phyloP scores from a whole-genome alignment of 1,140 invertebrate genomes.

The Diabrotica undecimpunctata region DNA sequence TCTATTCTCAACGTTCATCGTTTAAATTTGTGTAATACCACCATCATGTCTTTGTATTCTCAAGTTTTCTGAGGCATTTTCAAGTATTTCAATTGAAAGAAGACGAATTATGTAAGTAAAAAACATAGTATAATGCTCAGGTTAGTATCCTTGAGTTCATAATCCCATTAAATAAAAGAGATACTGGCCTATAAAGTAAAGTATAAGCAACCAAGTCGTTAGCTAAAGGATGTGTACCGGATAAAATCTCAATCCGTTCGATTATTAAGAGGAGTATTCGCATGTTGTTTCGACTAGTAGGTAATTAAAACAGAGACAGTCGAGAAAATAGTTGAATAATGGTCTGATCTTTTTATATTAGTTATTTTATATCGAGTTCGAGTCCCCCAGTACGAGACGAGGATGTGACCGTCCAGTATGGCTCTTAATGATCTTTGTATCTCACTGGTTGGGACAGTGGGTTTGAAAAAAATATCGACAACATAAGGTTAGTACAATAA shows the following conservation, averaged over 20 bases:
- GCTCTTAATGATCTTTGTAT: slow-evolving; percentile 14
- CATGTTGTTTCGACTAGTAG: slow-evolving; percentile 20
- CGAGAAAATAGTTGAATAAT: slow-evolving; percentile 26
- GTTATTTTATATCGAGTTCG: slow-evolving; percentile 15
- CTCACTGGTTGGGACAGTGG: slow-evolving; percentile 5
- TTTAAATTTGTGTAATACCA: too few relatives aligned
- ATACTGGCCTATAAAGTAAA: background rate
- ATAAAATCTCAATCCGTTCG: slow-evolving; percentile 19
- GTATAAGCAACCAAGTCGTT: background rate
- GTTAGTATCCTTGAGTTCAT: too few relatives aligned
- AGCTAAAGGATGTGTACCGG: background rate
- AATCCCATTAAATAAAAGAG: too few relatives aligned
- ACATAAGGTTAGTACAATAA: too few relatives aligned
- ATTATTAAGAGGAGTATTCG: slow-evolving; percentile 18
- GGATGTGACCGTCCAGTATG: background rate
- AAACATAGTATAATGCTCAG: too few relatives aligned
- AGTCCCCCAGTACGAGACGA: slow-evolving; percentile 3
- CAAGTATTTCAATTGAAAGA: too few relatives aligned
- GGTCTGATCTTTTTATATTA: slow-evolving; percentile 20
- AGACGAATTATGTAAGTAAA: too few relatives aligned
- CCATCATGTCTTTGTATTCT: too few relatives aligned
- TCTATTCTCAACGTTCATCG: too few relatives aligned
- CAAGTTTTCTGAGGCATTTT: too few relatives aligned
- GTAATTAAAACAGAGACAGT: slow-evolving; percentile 26
- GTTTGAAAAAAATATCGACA: background rate